A percentile compares a stretch with the other conserved stretches of the same genome.
These are phyloP conservation scores for Neuroscelio doddi DNA, from an alignment of 2,888 invertebrate species.

Conservation along the genomic window DNA sequence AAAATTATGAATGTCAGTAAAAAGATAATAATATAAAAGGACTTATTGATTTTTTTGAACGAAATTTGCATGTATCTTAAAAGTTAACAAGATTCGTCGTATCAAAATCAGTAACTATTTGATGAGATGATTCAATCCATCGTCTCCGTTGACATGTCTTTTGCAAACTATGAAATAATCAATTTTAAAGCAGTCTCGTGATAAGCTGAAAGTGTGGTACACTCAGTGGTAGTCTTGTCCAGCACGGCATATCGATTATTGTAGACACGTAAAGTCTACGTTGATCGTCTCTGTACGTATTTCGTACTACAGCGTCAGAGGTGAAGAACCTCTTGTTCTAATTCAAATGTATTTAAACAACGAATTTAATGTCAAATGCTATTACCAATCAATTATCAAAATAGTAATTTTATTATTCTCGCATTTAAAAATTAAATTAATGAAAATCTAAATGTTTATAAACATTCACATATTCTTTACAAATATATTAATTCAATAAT, in stretches of 20 bases:
- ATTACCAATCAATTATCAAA: background rate
- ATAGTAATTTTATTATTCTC: background rate
- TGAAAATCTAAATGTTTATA: no score
- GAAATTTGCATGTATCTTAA: no score
- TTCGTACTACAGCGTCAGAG: slow-evolving; percentile 33
- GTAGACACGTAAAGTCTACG: slow-evolving; percentile 41
- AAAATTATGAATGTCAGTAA: no score
- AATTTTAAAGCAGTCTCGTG: slow-evolving; percentile 42
- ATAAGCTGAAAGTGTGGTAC: slow-evolving; percentile 37
- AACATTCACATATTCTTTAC: no score
- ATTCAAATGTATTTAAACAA: no score
- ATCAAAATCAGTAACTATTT: slow-evolving; percentile 34
- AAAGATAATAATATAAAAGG: no score
- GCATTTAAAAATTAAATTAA: no score
- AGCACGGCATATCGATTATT: slow-evolving; percentile 39
- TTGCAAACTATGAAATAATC: slow-evolving; percentile 37
- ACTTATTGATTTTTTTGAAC: no score
- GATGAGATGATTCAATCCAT: slow-evolving; percentile 37
- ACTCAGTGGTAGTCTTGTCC: slow-evolving; percentile 28
- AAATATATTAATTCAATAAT: no score
- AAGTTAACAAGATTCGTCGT: no score
- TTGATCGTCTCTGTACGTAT: slow-evolving; percentile 41
- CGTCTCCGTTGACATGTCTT: slow-evolving; percentile 33
- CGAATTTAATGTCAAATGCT: background rate
- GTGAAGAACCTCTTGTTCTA: slow-evolving; percentile 47